Percentiles rank a stretch among this genome's conserved stretches.
Conservation (phyloP, 53 echinoderm and acorn worm species). For the Echinarachnius parma region DNA sequence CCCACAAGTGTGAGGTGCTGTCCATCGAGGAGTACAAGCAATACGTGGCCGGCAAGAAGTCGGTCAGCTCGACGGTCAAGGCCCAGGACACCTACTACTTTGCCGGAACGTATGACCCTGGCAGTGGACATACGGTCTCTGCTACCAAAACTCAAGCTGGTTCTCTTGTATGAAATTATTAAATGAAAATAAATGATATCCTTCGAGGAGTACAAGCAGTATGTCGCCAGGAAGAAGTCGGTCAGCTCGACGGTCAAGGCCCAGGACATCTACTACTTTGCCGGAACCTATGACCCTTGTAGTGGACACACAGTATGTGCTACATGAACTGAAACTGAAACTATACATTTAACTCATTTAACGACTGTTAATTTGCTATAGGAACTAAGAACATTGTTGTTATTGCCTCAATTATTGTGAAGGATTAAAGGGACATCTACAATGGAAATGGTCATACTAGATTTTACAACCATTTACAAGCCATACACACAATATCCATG, state of each 20-base stretch:
- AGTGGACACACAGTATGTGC: slow-evolving; percentile 69
- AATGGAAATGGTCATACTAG: too few species aligned
- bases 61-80: slow-evolving; percentile 49
- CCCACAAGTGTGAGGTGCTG: slow-evolving; percentile 96
- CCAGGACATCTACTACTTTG: slow-evolving; percentile 76
- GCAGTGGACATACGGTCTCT: slow-evolving; percentile 70
- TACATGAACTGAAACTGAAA: slow-evolving; percentile 4
- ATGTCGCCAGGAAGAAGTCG: slow-evolving; percentile 48
- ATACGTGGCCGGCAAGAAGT: slow-evolving; percentile 60
- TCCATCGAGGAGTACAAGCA: slow-evolving; percentile 93
- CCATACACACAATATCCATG: too few species aligned
- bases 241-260: slow-evolving; percentile 37
- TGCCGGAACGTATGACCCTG: slow-evolving; percentile 94
- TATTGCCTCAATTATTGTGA: too few species aligned
- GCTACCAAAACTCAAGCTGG: background rate
- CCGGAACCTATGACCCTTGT: slow-evolving; percentile 81
- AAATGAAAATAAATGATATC: slow-evolving; percentile 21
- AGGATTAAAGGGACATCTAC: too few species aligned
- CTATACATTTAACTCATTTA: too few species aligned
- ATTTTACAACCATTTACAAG: too few species aligned
- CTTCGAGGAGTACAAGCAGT: slow-evolving; percentile 70
- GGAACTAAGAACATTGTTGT: too few species aligned
- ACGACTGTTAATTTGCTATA: too few species aligned
- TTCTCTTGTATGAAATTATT: background rate
- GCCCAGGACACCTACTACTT: slow-evolving; percentile 84